Evolutionary conservation across 2,797 vertebrate genomes (phyloP).

Genomic region (Rhadinocentrus ornatus): DNA sequence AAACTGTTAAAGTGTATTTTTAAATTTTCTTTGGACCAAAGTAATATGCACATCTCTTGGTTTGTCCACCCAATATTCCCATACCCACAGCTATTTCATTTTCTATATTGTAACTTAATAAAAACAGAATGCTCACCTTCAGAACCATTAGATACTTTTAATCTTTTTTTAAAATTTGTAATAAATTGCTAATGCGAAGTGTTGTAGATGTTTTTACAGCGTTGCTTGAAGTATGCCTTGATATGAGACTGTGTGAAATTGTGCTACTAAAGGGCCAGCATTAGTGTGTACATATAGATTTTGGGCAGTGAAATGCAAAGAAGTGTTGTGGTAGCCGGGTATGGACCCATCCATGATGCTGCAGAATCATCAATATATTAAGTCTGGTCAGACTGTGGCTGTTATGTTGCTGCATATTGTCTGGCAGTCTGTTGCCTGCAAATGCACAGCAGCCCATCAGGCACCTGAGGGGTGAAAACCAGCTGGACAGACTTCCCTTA

Average conservation of each 20-base stretch:
- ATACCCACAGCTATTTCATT: no score
- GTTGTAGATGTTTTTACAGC: no score
- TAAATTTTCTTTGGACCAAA: no score
- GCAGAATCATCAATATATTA: constrained; percentile 47
- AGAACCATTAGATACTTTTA: no score
- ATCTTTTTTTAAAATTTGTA: no score
- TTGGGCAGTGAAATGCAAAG: constrained; percentile 29
- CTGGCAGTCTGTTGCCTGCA: constrained; percentile 43
- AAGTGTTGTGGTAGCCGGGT: constrained; percentile 14
- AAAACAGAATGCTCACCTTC: no score
- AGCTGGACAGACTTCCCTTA: constrained; percentile 8
- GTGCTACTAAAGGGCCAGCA: not conserved
- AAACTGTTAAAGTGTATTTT: no score
- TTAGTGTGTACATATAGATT: constrained; percentile 14
- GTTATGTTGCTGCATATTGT: constrained; percentile 36
- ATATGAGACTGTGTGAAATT: not conserved
- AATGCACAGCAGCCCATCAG: constrained; percentile 32
- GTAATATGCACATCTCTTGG: no score
- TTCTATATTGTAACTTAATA: no score
- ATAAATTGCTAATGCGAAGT: not conserved
- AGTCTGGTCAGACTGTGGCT: constrained; percentile 48
- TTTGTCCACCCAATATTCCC: no score
- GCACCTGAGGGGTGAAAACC: constrained; percentile 15
- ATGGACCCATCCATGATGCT: constrained; percentile 52
- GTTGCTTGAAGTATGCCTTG: not conserved